These are phyloP conservation scores for Rhagonycha fulva DNA, from an alignment of 2,888 invertebrate species.

Conservation along the genomic window DNA sequence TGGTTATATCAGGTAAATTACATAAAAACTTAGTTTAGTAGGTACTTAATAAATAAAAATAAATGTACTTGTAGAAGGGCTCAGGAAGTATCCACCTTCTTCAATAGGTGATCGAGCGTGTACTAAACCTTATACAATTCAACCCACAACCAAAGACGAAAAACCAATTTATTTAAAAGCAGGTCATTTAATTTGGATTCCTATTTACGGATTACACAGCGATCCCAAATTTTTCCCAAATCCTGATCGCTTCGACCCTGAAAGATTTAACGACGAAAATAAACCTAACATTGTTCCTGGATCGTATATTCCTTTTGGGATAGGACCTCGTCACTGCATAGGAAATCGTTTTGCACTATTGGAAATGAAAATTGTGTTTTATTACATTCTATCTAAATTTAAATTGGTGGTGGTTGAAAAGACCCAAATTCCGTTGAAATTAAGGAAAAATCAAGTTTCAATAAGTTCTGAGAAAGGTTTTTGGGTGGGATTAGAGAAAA, in stretches of 20 bases:
- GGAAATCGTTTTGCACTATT: slow-evolving; percentile 53
- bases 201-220: slow-evolving; percentile 40
- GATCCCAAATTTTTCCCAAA: slow-evolving; percentile 43
- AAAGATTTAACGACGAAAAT: slow-evolving; percentile 58
- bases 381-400: slow-evolving; percentile 39
- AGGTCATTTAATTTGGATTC: slow-evolving; percentile 34
- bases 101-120: slow-evolving; percentile 35
- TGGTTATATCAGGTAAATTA: slow-evolving; percentile 8
- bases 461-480: slow-evolving; percentile 40
- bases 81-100: slow-evolving; percentile 42
- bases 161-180: slow-evolving; percentile 28
- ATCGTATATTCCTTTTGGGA: slow-evolving; percentile 47
- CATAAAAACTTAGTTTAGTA: too few species aligned
- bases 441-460: slow-evolving; percentile 30
- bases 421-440: slow-evolving; percentile 40
- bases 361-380: slow-evolving; percentile 41
- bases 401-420: slow-evolving; percentile 39
- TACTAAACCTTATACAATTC: slow-evolving; percentile 36
- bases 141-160: slow-evolving; percentile 30
- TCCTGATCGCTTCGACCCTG: slow-evolving; percentile 47
- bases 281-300: slow-evolving; percentile 56
- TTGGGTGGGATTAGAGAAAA: slow-evolving; percentile 38
- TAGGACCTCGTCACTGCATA: slow-evolving; percentile 67
- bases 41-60: neutral
- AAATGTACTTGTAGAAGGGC: slow-evolving; percentile 34